Percentiles rank a stretch among this genome's conserved stretches.
Evolutionary conservation across 2,113 vertebrate genomes (phyloP).

Genomic region (Pangasianodon gigas): DNA sequence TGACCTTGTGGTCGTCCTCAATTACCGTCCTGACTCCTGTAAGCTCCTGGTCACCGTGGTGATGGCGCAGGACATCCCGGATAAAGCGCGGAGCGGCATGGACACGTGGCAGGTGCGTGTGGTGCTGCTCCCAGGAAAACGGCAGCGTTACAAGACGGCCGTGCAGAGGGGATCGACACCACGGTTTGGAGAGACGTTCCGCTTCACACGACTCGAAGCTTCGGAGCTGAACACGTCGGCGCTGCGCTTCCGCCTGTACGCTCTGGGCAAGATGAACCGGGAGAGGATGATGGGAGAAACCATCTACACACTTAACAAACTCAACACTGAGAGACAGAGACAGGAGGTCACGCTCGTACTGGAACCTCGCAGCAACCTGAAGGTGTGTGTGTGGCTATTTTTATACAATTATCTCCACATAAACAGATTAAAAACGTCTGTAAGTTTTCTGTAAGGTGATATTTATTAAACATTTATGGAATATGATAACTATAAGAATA

Average conservation of each 20-base stretch:
- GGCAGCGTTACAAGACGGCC: slow-evolving; percentile 84
- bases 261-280: slow-evolving; percentile 80
- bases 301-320: slow-evolving; percentile 76
- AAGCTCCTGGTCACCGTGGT: slow-evolving; percentile 83
- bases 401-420: not conserved
- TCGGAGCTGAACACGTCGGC: slow-evolving; percentile 78
- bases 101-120: slow-evolving; percentile 89
- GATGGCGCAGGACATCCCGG: slow-evolving; percentile 82
- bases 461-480: no score
- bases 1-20: slow-evolving; percentile 82
- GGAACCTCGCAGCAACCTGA: slow-evolving; percentile 89
- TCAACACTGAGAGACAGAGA: slow-evolving; percentile 67
- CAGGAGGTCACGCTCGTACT: slow-evolving; percentile 80
- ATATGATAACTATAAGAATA: no score
- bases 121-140: slow-evolving; percentile 89
- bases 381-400: slow-evolving; percentile 33
- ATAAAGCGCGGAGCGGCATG: slow-evolving; percentile 88
- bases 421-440: no score
- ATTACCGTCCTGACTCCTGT: slow-evolving; percentile 76
- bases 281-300: slow-evolving; percentile 96
- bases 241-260: slow-evolving; percentile 89
- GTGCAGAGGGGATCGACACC: slow-evolving; percentile 83
- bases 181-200: slow-evolving; percentile 84
- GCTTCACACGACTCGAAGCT: slow-evolving; percentile 81
- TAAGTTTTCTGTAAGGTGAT: no score